Evolutionary conservation across 2,888 invertebrate genomes (phyloP), one percentile per base, ranked within the genome.

Genomic region (Lasioglossum figueresi): DNA sequence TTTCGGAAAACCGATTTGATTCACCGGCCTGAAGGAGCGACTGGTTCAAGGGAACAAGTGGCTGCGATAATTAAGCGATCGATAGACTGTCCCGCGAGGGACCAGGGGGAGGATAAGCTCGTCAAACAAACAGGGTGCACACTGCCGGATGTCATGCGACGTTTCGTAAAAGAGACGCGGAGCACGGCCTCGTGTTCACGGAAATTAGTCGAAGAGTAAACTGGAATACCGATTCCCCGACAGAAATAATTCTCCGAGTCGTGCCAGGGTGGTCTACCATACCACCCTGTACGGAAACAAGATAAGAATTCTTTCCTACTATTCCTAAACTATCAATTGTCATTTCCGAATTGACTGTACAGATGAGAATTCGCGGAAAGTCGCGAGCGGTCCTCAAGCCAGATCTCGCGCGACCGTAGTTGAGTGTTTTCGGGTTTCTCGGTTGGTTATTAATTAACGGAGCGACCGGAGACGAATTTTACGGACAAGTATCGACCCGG

Each of bases 11-110:
- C 2, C 66, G 66, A 34, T 66, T 34, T 23, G 34, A 34, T 66
- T 34, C 66, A 8, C 19, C 34, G 34, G 3, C 1, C 34, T 6
- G 34, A 66, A 34, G 34, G 70, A 85, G 77, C 77, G 75, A 68
- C 75, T 79, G 79, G 76, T 72, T 80, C 52, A n/a, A 52, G 52
- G 52, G 82, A 87, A 87, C 74, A 84, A 87, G 88, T 83, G 88
- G 79, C 72, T 48, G 75, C 79, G 84, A 82, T 88, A 88, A 88
- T 88, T 84, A 84, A 81, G 68, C 79, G 88, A 88, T 88, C 86
- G 83, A 78, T 83, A 84, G 74, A 71, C 79, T 52, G 81, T 77
- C 86, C 79, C 74, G 73, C 76, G 86, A 75, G 82, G 79, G 70
- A 80, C 76, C 70, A 77, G 63, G 48, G 59, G 81, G 52, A 43